A percentile compares a stretch with the other conserved stretches of the same genome.
Evolutionary conservation across 2,113 vertebrate genomes (phyloP).

Genomic region (Gasterosteus nipponicus): DNA sequence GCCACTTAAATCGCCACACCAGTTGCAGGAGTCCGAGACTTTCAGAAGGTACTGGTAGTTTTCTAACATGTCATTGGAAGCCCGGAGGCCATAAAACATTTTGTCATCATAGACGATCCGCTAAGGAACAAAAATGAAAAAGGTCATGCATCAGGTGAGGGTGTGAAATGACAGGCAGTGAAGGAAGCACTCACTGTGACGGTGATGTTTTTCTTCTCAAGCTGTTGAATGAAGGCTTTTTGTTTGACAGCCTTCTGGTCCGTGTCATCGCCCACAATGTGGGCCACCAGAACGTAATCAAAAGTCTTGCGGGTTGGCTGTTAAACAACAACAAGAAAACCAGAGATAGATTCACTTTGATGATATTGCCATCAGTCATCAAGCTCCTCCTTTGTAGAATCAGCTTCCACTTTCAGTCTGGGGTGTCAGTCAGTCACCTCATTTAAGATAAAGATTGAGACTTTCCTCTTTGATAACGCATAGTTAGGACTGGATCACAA

Average conservation of each 20-base stretch:
- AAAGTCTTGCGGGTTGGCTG: conserved; percentile 63
- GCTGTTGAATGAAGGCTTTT: conserved; percentile 79
- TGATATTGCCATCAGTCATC: background rate
- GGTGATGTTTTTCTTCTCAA: conserved; percentile 81
- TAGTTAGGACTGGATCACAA: no score
- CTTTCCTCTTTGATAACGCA: no score
- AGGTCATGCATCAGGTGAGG: background rate
- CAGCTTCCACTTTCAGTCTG: no score
- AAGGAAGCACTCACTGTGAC: conserved; percentile 80
- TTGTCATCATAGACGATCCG: conserved; percentile 71
- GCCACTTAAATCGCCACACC: conserved; percentile 43
- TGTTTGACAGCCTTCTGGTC: conserved; percentile 70
- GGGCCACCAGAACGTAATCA: conserved; percentile 88
- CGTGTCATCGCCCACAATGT: conserved; percentile 15
- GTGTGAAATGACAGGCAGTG: background rate
- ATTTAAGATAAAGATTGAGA: no score
- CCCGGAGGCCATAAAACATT: conserved; percentile 85
- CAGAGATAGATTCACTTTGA: background rate
- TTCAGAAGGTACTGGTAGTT: conserved; percentile 84
- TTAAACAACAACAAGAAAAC: conserved; percentile 7
- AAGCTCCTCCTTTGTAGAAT: no score
- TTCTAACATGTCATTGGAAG: conserved; percentile 76
- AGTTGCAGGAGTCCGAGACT: conserved; percentile 79
- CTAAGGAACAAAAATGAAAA: conserved; percentile 65
- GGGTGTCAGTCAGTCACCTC: no score